These are phyloP conservation scores for Origma solitaria DNA, from an alignment of 2,113 vertebrate species.

Conservation along the genomic window DNA sequence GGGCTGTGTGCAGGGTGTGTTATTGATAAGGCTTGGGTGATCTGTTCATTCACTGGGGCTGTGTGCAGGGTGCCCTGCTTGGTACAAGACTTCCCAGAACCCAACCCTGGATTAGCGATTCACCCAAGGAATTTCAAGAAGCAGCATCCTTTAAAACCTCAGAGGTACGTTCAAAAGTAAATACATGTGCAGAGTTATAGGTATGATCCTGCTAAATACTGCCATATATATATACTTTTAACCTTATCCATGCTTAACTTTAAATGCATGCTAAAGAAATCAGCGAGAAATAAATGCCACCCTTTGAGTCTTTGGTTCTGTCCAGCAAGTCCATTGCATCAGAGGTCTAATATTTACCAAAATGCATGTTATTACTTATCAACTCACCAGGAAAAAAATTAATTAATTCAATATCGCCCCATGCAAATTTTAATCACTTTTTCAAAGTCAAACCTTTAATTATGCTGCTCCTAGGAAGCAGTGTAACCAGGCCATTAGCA, in stretches of 20 bases:
- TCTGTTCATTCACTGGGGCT: neutral
- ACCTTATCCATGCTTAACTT: no score
- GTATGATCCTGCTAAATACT: neutral
- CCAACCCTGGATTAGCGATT: neutral
- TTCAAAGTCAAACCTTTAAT: slow-evolving; percentile 25
- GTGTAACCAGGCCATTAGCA: slow-evolving; percentile 19
- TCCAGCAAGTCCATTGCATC: neutral
- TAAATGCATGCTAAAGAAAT: neutral
- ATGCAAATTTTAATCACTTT: slow-evolving; percentile 16
- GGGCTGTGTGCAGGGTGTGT: neutral
- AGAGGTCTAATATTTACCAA: neutral
- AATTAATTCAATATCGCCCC: neutral
- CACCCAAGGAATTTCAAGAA: neutral
- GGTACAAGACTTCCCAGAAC: neutral
- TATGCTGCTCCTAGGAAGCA: neutral
- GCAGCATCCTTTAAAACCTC: neutral
- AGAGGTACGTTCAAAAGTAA: neutral
- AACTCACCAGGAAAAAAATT: neutral
- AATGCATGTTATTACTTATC: neutral
- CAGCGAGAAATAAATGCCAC: neutral
- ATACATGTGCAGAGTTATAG: neutral
- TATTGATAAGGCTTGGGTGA: no score
- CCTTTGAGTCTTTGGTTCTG: neutral
- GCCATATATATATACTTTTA: no score
- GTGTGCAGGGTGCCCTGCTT: neutral